Evolutionary conservation across 2,888 invertebrate genomes (phyloP).

Genomic region (Mystacides longicornis): DNA sequence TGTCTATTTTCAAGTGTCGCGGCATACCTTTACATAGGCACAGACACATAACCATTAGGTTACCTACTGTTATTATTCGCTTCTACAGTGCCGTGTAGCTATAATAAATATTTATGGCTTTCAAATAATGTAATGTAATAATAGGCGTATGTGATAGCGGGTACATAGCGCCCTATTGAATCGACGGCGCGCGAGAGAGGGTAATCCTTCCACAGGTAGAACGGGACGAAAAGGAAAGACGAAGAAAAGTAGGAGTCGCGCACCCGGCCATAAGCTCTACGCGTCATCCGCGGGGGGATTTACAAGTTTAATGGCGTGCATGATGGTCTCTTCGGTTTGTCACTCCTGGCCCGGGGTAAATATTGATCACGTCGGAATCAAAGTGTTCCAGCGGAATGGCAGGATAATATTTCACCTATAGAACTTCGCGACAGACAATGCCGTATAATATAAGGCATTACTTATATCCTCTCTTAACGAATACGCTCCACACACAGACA

Average conservation of each 20-base stretch:
- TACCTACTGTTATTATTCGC: too few species aligned
- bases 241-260: not conserved
- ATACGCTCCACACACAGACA: too few species aligned
- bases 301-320: conserved; percentile 5
- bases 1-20: too few species aligned
- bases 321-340: not conserved
- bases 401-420: not conserved
- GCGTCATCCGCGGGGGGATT: conserved; percentile 4
- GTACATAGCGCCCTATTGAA: conserved; percentile 7
- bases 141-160: too few species aligned
- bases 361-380: not conserved
- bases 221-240: not conserved
- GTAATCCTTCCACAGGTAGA: not conserved
- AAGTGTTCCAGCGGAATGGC: not conserved
- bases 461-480: too few species aligned
- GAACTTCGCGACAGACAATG: not conserved
- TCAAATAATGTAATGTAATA: too few species aligned
- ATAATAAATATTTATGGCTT: too few species aligned
- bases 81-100: too few species aligned
- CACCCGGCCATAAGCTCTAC: not conserved
- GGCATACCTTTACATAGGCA: too few species aligned
- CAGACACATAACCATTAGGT: too few species aligned
- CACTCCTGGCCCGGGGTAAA: not conserved
- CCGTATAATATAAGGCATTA: too few species aligned
- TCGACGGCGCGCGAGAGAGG: not conserved